Base-by-base conservation (phyloP, 2,888 invertebrate genomes). In the Phyllotreta striolata region DNA sequence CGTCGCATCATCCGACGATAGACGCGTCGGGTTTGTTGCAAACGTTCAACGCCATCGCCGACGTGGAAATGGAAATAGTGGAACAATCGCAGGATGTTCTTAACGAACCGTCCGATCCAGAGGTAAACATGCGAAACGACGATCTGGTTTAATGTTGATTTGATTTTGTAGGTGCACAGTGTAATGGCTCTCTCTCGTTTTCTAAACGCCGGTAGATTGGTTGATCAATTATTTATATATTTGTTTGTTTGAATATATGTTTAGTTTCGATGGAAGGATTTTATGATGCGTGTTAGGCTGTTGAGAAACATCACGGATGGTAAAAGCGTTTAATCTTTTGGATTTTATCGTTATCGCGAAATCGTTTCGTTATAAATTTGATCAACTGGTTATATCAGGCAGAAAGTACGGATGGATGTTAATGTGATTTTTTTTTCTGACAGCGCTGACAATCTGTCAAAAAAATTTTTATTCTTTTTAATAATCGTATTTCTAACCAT, bases 21-120 rank as follows among this genome's bases (percentile, higher is more conserved):
- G 96, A 97, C 79, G 87, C 95, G 7, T 88, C 92, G 10, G 88
- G 91, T 13, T 83, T 97, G 69, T 85, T 96, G 58, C 95, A 96
- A 82, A 91, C 89, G 72, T 91, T n/a, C n/a, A n/a, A 90, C 43
- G 88, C 90, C 47, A 94, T 95, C 66, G 84, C 89, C 34, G 93
- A 95, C 77, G 91, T 93, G 60, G 91, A 92, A 77, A 94, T 94
- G 93, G 93, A 94, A 69, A 79, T 81, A 68, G 80, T 78, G 41
- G 74, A 74, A 24, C 81, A 83, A 59, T 84, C 83, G 72, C 81
- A 81, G 52, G 84, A 85, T 77, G 85, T 84, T 77, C 14, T 10
- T 10, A 54, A 46, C 8, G 35, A 41, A 8, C 59, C 52, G 40
- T 10, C 7, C 6, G 61, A 57, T 65, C 74, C 72, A 58, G 80